phyloP scores from a whole-genome alignment of 2,888 invertebrate genomes.

The Drosophila suboccidentalis region DNA sequence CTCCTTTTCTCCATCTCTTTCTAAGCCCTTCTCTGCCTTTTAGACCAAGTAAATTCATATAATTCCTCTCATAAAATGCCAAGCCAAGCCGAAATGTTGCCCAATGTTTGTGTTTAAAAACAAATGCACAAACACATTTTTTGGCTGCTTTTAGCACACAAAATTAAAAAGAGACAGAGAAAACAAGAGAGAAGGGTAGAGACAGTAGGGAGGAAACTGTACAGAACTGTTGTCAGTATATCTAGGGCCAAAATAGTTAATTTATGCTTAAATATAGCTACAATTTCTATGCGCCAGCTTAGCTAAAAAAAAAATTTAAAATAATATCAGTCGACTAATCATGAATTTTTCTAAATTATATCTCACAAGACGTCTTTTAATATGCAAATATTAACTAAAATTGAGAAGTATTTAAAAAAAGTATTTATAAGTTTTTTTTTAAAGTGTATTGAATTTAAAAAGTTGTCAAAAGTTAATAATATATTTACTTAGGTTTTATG shows the following conservation, averaged over 20 bases:
- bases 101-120: conserved; percentile 11
- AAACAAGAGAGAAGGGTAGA: conserved; percentile 2
- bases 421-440: too few relatives aligned
- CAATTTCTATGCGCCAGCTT: too few relatives aligned
- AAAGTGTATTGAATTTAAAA: too few relatives aligned
- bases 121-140: conserved; percentile 26
- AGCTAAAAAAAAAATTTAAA: not conserved
- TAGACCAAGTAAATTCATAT: conserved; percentile 36
- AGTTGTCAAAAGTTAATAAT: too few relatives aligned
- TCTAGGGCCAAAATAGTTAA: not conserved
- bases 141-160: not conserved
- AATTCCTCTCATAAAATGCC: conserved; percentile 44
- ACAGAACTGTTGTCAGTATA: not conserved
- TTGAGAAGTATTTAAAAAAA: too few relatives aligned
- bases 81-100: not conserved
- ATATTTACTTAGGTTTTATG: too few relatives aligned
- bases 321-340: too few relatives aligned
- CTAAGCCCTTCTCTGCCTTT: too few relatives aligned
- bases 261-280: not conserved
- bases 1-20: not conserved
- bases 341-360: too few relatives aligned
- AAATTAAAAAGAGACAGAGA: not conserved
- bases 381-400: too few relatives aligned
- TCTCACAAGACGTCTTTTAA: too few relatives aligned
- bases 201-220: not conserved